Base-by-base conservation (phyloP, 2,888 invertebrate genomes). In the Celastrina argiolus region DNA sequence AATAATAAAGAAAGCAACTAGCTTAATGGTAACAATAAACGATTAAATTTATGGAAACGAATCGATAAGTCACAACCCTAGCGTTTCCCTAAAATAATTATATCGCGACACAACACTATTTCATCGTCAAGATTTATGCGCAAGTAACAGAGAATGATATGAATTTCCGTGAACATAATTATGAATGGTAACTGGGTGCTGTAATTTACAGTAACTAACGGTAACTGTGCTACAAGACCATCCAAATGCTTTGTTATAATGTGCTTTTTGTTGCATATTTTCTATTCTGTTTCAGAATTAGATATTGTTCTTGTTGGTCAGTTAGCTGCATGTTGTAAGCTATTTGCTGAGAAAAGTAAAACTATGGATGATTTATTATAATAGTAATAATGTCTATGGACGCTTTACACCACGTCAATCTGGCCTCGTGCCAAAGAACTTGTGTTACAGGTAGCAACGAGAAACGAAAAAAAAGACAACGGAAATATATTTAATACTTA, bases 181-280 rank as follows among this genome's bases (percentile, higher is more conserved):
- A 78, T 82, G 78, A 80, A 76, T 81, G 78, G 80, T 78, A 77
- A 76, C 76, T 75, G 61, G 75, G 72, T 72, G 66, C 68, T 65
- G 78, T 74, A 72, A 76, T 82, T 79, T 79, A 76, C 65, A 42
- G 59, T 31, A 66, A 66, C 65, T 58, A 66, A 59, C 58, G 65
- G 42, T 65, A 36, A 34, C 64, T 3, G 51, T 64, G 34, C 34
- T 22, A 31, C 31, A 39, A 66, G 59, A 16, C 41, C 22, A 36
- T 56, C 51, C 18, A 22, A 59, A 59, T 42, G 59, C 41, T 58
- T 26, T 41, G 26, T 58, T 59, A 56, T 65, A 42, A 41, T n/a
- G 14, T n/a, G 12, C 34, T 66, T 16, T 42, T 45, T 45, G 42
- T 8, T 51, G 36, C 64, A 22, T 41, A 41, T 12, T 16, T 28